These are phyloP conservation scores for Sminthopsis crassicaudata DNA, from an alignment of 2,113 vertebrate species.

Conservation along the genomic window DNA sequence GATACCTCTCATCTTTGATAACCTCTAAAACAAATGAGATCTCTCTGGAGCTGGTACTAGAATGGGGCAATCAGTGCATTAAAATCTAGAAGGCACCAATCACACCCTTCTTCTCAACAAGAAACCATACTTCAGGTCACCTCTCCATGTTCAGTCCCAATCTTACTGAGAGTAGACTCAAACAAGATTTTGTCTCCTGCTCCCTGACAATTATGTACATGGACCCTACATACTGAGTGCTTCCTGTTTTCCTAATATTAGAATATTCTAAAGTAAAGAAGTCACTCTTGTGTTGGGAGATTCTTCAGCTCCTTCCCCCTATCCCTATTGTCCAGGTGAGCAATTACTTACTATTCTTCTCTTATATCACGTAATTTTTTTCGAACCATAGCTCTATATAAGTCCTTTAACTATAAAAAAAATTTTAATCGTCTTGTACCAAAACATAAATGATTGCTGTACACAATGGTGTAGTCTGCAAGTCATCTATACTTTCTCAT, in stretches of 20 bases:
- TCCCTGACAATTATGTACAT: neutral
- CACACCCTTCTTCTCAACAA: neutral
- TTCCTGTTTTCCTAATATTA: neutral
- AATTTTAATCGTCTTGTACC: neutral
- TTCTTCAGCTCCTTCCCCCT: neutral
- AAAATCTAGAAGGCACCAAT: neutral
- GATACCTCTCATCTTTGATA: neutral
- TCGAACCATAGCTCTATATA: too few species aligned
- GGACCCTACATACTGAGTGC: neutral
- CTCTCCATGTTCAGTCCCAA: neutral
- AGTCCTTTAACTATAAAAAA: neutral
- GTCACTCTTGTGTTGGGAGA: neutral
- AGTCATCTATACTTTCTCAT: too few species aligned
- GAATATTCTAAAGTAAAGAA: neutral
- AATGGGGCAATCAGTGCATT: neutral
- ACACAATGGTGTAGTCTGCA: neutral
- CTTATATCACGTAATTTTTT: neutral
- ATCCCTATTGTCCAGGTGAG: neutral
- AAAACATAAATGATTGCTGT: neutral
- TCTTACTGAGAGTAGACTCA: neutral
- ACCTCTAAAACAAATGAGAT: neutral
- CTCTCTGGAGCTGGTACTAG: neutral
- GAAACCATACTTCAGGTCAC: neutral
- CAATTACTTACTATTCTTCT: neutral
- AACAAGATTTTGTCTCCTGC: neutral